Base-by-base conservation (phyloP, 2,888 invertebrate genomes). In the Heterodera filipjevi region DNA sequence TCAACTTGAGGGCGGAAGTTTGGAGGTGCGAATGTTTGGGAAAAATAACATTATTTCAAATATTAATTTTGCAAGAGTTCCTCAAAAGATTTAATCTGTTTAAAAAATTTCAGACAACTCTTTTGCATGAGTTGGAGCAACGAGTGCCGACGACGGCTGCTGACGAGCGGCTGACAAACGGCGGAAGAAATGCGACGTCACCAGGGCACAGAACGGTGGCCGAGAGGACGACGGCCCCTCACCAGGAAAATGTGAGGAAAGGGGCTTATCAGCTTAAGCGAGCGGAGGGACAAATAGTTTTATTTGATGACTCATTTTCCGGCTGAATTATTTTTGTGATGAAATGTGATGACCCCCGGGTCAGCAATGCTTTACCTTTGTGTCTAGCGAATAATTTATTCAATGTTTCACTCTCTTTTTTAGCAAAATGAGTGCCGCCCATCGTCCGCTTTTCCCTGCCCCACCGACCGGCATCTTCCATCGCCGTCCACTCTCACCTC, bases 1-100 rank as follows among this genome's bases (percentile, higher is more conserved):
- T 1, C 44, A 72, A 19, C 81, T 87, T 39, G 81, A 82, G 33
- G 73, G 78, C 33, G 59, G 59, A 3, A 59, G 59, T 44, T 44
- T 64, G 35, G 73, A 73, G 73, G 73, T 73, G 44, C 12, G 22
- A 32, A 59, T 39, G 22, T 8, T 44, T 44, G 14, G 14, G 49
- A 49, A 49, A 49, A 49, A n/a, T 22, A 70, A n/a, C 22, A 70
- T 19, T 70, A 70, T 70, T n/a, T n/a, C n/a, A n/a, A n/a, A n/a
- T n/a, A n/a, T n/a, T n/a, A n/a, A n/a, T n/a, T n/a, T n/a, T n/a
- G n/a, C n/a, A n/a, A n/a, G n/a, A 35, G 22, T 80, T 46, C 39
- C 39, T 39, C n/a, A n/a, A n/a, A n/a, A n/a, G n/a, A 49, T 39
- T 32, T 30, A 27, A 32, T 66, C 66, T 66, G 27, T 66, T 27